A percentile compares a stretch with the other conserved stretches of the same genome.
These are phyloP conservation scores for Tetramorium parvispinum DNA, from an alignment of 1,140 invertebrate genomes.

Conservation along the genomic window DNA sequence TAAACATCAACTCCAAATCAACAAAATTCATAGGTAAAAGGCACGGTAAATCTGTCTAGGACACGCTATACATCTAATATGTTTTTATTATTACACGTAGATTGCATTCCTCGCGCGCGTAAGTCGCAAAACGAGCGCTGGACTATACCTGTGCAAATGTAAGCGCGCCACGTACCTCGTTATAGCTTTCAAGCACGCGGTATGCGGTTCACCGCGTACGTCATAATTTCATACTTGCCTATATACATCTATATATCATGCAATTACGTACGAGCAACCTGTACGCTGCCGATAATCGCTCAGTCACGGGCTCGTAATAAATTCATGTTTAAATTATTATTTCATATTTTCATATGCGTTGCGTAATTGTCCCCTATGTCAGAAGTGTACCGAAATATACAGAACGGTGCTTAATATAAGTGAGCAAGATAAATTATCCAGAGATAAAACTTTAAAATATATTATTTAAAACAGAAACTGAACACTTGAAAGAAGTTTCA, in stretches of 20 bases:
- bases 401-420: neutral
- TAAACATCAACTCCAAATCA: neutral
- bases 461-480: no score
- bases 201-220: conserved; percentile 61
- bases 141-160: conserved; percentile 48
- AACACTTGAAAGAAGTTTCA: neutral
- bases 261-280: conserved; percentile 60
- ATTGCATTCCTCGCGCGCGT: conserved; percentile 38
- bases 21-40: neutral
- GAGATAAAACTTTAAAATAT: neutral
- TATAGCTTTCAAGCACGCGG: conserved; percentile 60
- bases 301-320: conserved; percentile 43
- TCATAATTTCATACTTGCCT: conserved; percentile 60
- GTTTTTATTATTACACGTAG: conserved; percentile 28
- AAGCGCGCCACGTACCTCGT: conserved; percentile 57
- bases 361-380: conserved; percentile 8
- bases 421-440: neutral
- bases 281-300: conserved; percentile 53
- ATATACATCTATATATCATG: conserved; percentile 59
- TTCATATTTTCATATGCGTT: conserved; percentile 42
- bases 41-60: neutral
- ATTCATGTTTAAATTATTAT: conserved; percentile 60
- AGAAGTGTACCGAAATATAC: neutral
- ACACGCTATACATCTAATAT: conserved; percentile 6
- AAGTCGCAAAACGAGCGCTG: conserved; percentile 35